Evolutionary conservation across 1,140 invertebrate species (phyloP).

Genomic region (Micrasema longulum): DNA sequence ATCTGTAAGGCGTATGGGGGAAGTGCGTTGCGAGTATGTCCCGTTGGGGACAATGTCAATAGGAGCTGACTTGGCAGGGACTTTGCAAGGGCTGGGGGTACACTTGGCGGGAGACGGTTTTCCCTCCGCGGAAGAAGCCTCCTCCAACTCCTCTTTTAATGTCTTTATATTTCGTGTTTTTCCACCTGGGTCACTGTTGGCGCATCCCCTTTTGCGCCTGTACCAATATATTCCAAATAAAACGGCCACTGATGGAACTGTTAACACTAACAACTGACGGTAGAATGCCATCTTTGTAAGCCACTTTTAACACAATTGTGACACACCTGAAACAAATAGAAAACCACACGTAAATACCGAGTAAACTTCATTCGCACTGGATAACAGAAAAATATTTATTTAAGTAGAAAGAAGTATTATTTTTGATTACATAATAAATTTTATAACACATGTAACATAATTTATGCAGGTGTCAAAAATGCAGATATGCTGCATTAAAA

Average conservation of each 20-base stretch:
- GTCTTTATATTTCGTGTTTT: slow-evolving; percentile 65
- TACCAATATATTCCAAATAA: slow-evolving; percentile 75
- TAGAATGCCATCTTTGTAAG: slow-evolving; percentile 67
- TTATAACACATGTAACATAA: too few species aligned
- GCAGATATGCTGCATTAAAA: too few species aligned
- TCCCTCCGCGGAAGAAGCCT: slow-evolving; percentile 51
- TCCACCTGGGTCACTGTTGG: slow-evolving; percentile 69
- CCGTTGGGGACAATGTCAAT: slow-evolving; percentile 71
- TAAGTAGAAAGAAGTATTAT: too few species aligned
- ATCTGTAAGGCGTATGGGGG: slow-evolving; percentile 69
- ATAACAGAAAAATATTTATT: too few species aligned
- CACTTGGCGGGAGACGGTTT: slow-evolving; percentile 49
- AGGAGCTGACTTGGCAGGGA: slow-evolving; percentile 68
- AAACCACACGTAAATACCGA: background rate
- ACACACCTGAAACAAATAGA: slow-evolving; percentile 51
- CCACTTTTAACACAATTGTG: slow-evolving; percentile 62
- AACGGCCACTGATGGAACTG: slow-evolving; percentile 71
- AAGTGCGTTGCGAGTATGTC: slow-evolving; percentile 65
- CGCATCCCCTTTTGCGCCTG: slow-evolving; percentile 70
- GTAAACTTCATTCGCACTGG: too few species aligned
- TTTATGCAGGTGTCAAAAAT: too few species aligned
- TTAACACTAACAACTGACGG: slow-evolving; percentile 72
- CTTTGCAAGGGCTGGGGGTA: slow-evolving; percentile 50
- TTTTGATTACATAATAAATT: too few species aligned
- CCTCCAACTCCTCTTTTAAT: slow-evolving; percentile 65